Evolutionary conservation across 53 echinoderm and acorn worm species (phyloP).

Genomic region (Holothuria scabra): DNA sequence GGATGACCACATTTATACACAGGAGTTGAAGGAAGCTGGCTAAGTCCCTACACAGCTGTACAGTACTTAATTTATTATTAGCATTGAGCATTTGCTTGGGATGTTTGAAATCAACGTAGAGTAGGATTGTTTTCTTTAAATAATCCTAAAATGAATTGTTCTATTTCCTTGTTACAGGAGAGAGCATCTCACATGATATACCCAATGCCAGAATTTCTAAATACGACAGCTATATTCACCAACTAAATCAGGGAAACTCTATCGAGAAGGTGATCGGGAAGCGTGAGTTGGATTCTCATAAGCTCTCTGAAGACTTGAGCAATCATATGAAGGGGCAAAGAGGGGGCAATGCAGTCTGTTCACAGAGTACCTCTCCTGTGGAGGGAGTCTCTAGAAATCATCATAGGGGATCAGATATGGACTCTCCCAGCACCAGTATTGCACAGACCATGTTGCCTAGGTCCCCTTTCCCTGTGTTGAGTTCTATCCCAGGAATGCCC

Average conservation of each 20-base stretch:
- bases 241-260: constrained; percentile 91
- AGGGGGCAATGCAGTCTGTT: constrained; percentile 38
- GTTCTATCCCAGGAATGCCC: constrained; percentile 27
- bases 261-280: constrained; percentile 94
- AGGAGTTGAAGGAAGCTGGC: no score
- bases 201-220: constrained; percentile 93
- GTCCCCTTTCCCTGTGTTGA: constrained; percentile 4
- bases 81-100: no score
- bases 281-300: constrained; percentile 78
- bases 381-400: constrained; percentile 22
- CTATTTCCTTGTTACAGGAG: constrained; percentile 57
- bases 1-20: no score
- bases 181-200: constrained; percentile 85
- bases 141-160: no score
- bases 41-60: no score
- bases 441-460: constrained; percentile 28
- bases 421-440: not conserved
- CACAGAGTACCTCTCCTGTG: constrained; percentile 20
- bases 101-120: no score
- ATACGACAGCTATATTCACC: constrained; percentile 98
- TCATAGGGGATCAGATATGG: constrained; percentile 17
- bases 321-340: constrained; percentile 80
- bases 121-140: no score
- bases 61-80: no score
- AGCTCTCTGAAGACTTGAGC: constrained; percentile 85